Conservation (phyloP, 2,888 invertebrate genomes). For the Loripinus fragilis region DNA sequence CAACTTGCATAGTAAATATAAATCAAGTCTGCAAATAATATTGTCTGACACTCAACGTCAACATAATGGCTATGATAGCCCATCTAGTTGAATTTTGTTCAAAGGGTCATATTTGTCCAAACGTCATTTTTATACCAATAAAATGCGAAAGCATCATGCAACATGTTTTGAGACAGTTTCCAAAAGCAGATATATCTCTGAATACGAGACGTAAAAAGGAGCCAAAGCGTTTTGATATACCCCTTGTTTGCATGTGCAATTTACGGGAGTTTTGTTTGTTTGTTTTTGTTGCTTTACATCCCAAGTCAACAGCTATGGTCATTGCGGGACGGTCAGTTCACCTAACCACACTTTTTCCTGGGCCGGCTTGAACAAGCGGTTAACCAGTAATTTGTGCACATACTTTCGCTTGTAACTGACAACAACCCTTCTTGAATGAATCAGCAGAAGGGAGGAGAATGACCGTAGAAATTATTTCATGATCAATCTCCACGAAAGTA, state of each 20-base stretch:
- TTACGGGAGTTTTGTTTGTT: conserved; percentile 31
- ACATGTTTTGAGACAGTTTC: conserved; percentile 24
- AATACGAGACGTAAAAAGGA: conserved; percentile 10
- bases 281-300: conserved; percentile 22
- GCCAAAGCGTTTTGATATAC: conserved; percentile 9
- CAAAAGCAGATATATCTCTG: conserved; percentile 14
- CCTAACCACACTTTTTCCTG: too few species aligned
- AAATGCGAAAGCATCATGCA: conserved; percentile 4
- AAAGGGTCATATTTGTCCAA: neutral
- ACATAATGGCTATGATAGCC: conserved; percentile 22
- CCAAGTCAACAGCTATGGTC: too few species aligned
- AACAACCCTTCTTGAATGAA: too few species aligned
- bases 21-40: neutral
- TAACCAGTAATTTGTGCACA: too few species aligned
- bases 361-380: too few species aligned
- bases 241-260: conserved; percentile 26
- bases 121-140: conserved; percentile 16
- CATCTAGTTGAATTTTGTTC: conserved; percentile 21
- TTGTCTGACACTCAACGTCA: conserved; percentile 19
- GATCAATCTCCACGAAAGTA: too few species aligned
- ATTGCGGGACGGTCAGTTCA: too few species aligned
- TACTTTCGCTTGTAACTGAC: too few species aligned
- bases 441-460: too few species aligned
- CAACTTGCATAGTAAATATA: conserved; percentile 17
- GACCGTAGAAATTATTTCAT: too few species aligned